Conservation (phyloP, 2,797 vertebrate species). For the Champsocephalus esox region DNA sequence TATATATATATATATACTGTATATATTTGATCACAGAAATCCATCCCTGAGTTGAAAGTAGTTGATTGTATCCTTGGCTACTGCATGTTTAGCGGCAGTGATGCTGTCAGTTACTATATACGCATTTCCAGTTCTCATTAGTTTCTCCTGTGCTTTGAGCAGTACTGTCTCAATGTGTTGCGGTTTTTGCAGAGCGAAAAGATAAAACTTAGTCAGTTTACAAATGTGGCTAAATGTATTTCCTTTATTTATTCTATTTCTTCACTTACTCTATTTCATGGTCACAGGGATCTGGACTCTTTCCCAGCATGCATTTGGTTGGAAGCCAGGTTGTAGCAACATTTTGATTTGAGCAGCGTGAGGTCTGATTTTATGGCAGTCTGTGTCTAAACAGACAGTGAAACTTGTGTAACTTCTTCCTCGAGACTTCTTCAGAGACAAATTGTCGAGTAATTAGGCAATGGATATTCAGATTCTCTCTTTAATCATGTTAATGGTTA, state of each 20-base stretch:
- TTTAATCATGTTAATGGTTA: constrained; percentile 23
- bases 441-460: constrained; percentile 30
- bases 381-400: constrained; percentile 54
- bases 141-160: constrained; percentile 25
- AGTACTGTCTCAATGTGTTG: constrained; percentile 21
- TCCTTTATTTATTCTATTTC: constrained; percentile 46
- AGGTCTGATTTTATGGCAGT: constrained; percentile 61
- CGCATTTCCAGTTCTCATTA: background rate
- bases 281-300: constrained; percentile 40
- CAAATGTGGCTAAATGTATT: constrained; percentile 54
- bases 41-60: background rate
- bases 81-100: background rate
- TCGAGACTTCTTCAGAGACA: constrained; percentile 25
- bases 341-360: constrained; percentile 54
- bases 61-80: background rate
- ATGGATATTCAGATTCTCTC: background rate
- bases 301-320: constrained; percentile 44
- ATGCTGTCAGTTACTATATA: constrained; percentile 2
- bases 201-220: constrained; percentile 40
- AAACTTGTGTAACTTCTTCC: constrained; percentile 41
- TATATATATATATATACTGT: background rate
- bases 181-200: constrained; percentile 58
- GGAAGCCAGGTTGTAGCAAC: constrained; percentile 51
- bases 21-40: background rate
- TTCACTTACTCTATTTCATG: constrained; percentile 42